Percentiles rank a stretch among this genome's conserved stretches.
Evolutionary conservation across 2,888 invertebrate genomes (phyloP).

Genomic region (Drosophila stalkeri): DNA sequence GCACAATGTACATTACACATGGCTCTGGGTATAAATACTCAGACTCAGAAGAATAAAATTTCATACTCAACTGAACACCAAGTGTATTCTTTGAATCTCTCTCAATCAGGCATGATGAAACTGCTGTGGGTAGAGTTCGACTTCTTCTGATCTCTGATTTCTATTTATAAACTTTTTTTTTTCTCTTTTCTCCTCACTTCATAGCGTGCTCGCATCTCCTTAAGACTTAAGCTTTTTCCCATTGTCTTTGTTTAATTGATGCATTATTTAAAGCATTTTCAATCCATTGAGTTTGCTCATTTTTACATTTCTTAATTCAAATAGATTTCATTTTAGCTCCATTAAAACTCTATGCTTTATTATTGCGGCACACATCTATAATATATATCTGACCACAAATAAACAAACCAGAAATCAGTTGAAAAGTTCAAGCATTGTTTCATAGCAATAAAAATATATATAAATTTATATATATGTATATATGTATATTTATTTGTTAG

Average conservation of each 20-base stretch:
- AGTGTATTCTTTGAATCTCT: too few relatives aligned
- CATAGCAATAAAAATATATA: constrained; percentile 41
- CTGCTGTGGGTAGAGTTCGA: too few relatives aligned
- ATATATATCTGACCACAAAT: constrained; percentile 36
- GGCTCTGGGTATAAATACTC: too few relatives aligned
- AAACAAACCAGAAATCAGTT: constrained; percentile 48
- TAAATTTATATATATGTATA: constrained; percentile 9
- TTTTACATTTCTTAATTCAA: not conserved
- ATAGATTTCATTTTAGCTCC: not conserved
- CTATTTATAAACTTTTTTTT: too few relatives aligned
- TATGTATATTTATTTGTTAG: constrained; percentile 21
- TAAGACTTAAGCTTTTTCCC: too few relatives aligned
- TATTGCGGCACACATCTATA: not conserved
- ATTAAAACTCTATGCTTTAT: not conserved
- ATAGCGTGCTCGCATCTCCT: too few relatives aligned
- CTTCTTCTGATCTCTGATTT: too few relatives aligned
- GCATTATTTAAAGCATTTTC: not conserved
- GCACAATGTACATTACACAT: too few relatives aligned
- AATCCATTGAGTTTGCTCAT: not conserved
- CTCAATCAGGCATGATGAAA: too few relatives aligned
- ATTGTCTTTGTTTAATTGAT: not conserved
- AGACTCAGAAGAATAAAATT: too few relatives aligned
- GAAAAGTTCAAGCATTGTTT: constrained; percentile 56
- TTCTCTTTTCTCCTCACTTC: too few relatives aligned
- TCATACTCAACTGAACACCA: too few relatives aligned